Base-by-base conservation (phyloP, 2,113 vertebrate species). In the Carassius carassius region DNA sequence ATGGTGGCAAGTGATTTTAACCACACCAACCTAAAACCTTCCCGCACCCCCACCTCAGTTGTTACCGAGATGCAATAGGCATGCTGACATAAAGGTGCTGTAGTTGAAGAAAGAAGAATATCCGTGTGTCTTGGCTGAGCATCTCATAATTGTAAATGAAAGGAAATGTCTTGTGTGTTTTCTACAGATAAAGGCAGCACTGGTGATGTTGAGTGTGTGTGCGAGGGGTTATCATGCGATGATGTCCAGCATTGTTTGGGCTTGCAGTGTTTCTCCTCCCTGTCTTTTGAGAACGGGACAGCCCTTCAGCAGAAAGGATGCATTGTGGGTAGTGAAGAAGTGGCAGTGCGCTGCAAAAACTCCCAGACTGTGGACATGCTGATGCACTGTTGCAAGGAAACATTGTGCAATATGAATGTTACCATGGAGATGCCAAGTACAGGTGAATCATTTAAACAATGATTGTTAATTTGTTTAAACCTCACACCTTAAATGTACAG, bases 391-490 rank as follows among this genome's bases (percentile, higher is more conserved):
- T 99, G 98, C 92, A 92, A 93, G 21, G 97, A 96, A 0, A 91
- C 96, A 90, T 93, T 99, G 92, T 99, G 98, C 86, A 99, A 99
- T 92, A 92, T 94, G 93, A 99, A 99, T 83, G 91, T 96, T 88
- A 96, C 97, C 0, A 92, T 95, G 0, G 95, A 95, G 90, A 86
- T 95, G 74, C 96, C 93, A 9, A 92, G 91, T 0, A 96, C 95
- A 95, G 97, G 97, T 97, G 91, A 94, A 12, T 8, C 11, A 21
- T 75, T 67, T 13, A 70, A 70, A 17, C 35, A 67, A 37, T 37
- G 17, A 44, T 63, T n/a, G 16, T 14, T 49, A 4, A 14, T 49
- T 14, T 13, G 5, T 17, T 32, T 7, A 14, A 63, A 16, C 5
- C 25, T 65, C 23, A 29, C 25, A 32, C 25, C 63, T 35, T 69